These are phyloP conservation scores for Antennarius striatus DNA, from an alignment of 2,113 vertebrate genomes.

Conservation along the genomic window DNA sequence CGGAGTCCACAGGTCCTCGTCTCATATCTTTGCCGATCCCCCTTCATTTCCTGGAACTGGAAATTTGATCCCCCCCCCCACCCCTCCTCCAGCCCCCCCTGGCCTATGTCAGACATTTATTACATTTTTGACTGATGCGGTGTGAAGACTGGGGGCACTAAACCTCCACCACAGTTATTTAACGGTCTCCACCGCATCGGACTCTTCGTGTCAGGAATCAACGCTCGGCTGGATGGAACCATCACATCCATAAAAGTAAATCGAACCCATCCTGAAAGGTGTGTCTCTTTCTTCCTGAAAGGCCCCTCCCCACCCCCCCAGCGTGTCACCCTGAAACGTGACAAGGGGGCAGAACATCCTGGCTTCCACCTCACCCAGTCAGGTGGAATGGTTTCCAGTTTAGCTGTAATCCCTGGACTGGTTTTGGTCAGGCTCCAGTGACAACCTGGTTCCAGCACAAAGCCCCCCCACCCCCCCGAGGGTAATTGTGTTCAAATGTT, in stretches of 20 bases:
- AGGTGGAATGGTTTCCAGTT: background rate
- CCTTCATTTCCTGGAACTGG: conserved; percentile 22
- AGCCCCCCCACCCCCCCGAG: conserved; percentile 46
- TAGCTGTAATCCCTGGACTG: conserved; percentile 43
- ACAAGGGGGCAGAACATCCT: background rate
- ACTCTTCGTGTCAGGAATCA: no score
- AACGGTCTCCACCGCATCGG: no score
- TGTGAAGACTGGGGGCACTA: background rate
- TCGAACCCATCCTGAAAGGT: no score
- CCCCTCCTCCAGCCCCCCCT: background rate
- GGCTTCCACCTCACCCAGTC: conserved; percentile 11
- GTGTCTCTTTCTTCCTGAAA: no score
- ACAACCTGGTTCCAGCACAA: conserved; percentile 45
- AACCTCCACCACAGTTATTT: no score
- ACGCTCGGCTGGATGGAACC: no score
- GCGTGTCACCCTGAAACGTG: background rate
- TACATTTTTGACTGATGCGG: conserved; percentile 1
- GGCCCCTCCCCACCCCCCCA: no score
- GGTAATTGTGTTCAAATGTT: conserved; percentile 62
- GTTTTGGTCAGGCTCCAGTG: conserved; percentile 43
- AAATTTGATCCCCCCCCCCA: conserved; percentile 6
- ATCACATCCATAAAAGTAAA: no score
- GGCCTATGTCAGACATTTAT: conserved; percentile 17
- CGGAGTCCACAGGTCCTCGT: background rate
- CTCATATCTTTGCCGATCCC: background rate